These are phyloP conservation scores for Rhineura floridana DNA, from an alignment of 2,113 vertebrate species.

Conservation along the genomic window DNA sequence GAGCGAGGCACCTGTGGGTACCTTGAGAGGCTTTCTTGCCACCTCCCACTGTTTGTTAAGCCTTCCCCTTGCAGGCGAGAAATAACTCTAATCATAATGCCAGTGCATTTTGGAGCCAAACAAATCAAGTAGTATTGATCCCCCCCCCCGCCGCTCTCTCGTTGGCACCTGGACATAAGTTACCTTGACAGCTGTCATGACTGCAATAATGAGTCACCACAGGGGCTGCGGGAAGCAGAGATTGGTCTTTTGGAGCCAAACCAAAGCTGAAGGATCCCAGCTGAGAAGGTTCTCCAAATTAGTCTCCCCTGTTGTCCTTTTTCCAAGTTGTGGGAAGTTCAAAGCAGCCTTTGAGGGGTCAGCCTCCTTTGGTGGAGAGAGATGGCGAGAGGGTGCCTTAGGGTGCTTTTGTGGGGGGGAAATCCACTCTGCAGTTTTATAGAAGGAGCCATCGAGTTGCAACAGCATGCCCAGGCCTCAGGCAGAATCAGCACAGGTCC, in stretches of 20 bases:
- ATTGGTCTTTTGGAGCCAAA: neutral
- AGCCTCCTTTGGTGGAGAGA: neutral
- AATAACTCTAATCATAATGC: neutral
- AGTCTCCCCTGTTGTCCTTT: neutral
- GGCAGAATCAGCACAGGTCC: neutral
- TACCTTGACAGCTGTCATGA: fast-evolving
- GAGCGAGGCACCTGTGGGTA: constrained; percentile 38
- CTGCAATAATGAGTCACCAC: neutral
- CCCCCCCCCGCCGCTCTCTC: no score
- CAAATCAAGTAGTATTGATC: neutral
- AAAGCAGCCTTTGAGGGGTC: neutral
- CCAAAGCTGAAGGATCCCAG: neutral
- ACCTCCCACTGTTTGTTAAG: neutral
- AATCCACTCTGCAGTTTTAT: fast-evolving
- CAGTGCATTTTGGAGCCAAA: neutral
- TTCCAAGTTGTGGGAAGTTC: neutral
- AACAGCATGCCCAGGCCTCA: neutral
- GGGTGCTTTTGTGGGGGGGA: neutral
- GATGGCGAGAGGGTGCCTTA: neutral
- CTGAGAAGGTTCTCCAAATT: neutral
- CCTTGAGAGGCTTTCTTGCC: neutral
- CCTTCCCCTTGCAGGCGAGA: fast-evolving
- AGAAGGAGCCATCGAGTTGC: neutral
- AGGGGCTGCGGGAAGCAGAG: neutral
- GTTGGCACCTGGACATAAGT: fast-evolving